Base-by-base conservation (phyloP, 2,113 vertebrate genomes). In the Ailurus styani region DNA sequence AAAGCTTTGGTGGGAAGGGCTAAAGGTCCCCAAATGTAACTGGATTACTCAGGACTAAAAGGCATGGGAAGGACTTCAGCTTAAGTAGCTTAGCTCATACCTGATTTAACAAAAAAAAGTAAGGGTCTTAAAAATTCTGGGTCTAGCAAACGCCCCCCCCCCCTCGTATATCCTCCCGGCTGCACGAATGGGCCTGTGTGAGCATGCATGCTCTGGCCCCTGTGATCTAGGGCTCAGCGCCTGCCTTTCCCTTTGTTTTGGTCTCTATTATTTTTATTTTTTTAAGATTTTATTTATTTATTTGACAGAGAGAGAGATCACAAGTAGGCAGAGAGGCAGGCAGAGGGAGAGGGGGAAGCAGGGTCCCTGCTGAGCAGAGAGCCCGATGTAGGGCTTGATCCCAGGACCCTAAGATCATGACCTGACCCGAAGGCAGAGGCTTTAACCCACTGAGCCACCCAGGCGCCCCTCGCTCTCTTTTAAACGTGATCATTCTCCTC, bases 141-240 rank as follows among this genome's bases (percentile, higher is more conserved):
- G 45, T 21, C 31, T 8, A 55, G 25, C n/a, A 55, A 90, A 87
- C 18, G 77, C 27, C 7, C 20, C 55, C 0, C 21, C 21, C 55
- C 34, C 17, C n/a, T 54, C 34, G 20, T 25, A 11, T 20, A 21
- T 3, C 50, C 14, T 7, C 20, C 21, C 7, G 27, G 10, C 29
- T 4, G 52, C n/a, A 47, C 14, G 42, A 42, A 45, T 31, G 40
- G 18, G 42, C n/a, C 34, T 15, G 18, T 37, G 8, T 15, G 23
- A 25, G 54, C 5, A n/a, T n/a, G 2, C 13, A 40, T 42, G n/a
- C 11, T 17, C 12, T 1, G 23, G 8, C 25, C 18, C 0, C 10
- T 14, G 14, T 17, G 7, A 6, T 45, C 20, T 57, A 10, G 2
- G 54, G 3, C 7, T 15, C 31, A 78, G 52, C 18, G 34, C 21